Evolutionary conservation across 2,797 vertebrate genomes (phyloP).

Genomic region (Emydoidea blandingii): DNA sequence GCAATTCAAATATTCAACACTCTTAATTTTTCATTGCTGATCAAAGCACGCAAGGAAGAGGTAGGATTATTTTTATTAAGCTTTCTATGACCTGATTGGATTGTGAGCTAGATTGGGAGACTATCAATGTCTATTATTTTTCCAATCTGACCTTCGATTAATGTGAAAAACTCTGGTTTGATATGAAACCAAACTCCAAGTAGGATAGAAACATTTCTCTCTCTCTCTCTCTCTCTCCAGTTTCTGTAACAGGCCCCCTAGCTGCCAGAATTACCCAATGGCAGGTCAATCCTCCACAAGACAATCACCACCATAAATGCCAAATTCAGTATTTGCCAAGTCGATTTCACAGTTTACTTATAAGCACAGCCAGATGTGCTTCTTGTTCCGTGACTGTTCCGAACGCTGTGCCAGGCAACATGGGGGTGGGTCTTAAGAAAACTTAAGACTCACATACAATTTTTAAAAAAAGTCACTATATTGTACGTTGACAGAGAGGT

Average conservation of each 20-base stretch:
- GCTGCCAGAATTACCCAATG: constrained; percentile 59
- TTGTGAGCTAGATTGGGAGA: constrained; percentile 17
- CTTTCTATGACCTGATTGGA: background rate
- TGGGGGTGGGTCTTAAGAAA: constrained; percentile 47
- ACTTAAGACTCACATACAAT: constrained; percentile 23
- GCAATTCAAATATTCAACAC: constrained; percentile 30
- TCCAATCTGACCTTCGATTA: background rate
- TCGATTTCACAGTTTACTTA: constrained; percentile 70
- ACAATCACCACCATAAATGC: constrained; percentile 53
- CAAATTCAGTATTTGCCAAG: constrained; percentile 67
- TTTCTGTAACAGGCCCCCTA: constrained; percentile 61
- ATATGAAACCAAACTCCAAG: constrained; percentile 45
- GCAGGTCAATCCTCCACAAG: constrained; percentile 52
- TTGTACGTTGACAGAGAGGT: constrained; percentile 50
- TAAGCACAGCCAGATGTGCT: constrained; percentile 67
- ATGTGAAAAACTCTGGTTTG: background rate
- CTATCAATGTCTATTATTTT: background rate
- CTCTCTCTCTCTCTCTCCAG: background rate
- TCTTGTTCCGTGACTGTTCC: constrained; percentile 56
- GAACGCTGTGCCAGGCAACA: constrained; percentile 38
- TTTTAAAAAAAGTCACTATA: constrained; percentile 37
- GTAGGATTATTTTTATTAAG: background rate
- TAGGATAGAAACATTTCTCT: fast-evolving
- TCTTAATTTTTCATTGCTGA: constrained; percentile 50
- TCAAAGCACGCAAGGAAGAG: constrained; percentile 20